A percentile compares a stretch with the other conserved stretches of the same genome.
Evolutionary conservation across 2,113 vertebrate species (phyloP).

Genomic region (Brienomyrus brachyistius): DNA sequence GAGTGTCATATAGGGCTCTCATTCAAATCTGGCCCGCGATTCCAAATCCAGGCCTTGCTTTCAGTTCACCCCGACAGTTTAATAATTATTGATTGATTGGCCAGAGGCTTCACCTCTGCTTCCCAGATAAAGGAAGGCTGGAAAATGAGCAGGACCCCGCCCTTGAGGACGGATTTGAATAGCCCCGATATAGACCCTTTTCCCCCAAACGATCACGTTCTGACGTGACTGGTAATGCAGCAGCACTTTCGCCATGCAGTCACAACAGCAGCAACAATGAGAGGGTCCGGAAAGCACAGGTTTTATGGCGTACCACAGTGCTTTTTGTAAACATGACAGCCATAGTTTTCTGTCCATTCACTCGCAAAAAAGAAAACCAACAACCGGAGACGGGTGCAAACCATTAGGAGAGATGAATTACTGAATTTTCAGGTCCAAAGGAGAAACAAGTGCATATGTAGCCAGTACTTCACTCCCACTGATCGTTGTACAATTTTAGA

Average conservation of each 20-base stretch:
- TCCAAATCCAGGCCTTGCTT: no score
- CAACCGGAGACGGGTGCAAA: neutral
- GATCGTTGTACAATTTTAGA: neutral
- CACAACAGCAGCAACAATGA: neutral
- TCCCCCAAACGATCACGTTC: neutral
- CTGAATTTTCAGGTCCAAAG: neutral
- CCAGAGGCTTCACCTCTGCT: no score
- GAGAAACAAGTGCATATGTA: neutral
- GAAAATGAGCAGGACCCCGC: no score
- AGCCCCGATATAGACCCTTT: neutral
- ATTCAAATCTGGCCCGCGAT: no score
- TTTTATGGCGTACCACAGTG: neutral
- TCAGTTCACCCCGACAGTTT: no score
- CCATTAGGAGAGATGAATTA: neutral
- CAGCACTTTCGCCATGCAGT: neutral
- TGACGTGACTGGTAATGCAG: neutral
- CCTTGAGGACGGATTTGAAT: no score
- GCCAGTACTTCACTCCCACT: neutral
- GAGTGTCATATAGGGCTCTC: no score
- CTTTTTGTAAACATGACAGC: neutral
- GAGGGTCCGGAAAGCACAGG: neutral
- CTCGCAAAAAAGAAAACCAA: neutral
- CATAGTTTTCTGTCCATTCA: neutral
- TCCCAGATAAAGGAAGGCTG: no score
- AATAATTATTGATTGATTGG: no score